phyloP scores from a whole-genome alignment of 2,113 vertebrate genomes.

The Rhipidura dahli region DNA sequence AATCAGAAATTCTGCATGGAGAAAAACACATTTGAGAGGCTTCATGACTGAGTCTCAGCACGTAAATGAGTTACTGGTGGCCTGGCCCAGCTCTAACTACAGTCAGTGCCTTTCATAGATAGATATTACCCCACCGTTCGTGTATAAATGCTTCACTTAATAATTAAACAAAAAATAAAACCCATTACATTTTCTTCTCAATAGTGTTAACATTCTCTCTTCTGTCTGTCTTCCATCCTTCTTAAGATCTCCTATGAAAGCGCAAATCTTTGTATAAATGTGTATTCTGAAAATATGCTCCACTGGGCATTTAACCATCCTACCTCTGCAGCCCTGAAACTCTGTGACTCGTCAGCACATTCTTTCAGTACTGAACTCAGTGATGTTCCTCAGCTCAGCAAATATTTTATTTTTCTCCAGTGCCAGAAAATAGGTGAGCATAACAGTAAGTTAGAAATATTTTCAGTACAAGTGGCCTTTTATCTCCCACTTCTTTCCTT shows the following conservation, averaged over 20 bases:
- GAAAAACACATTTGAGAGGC: background rate
- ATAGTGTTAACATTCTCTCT: background rate
- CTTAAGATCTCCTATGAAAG: background rate
- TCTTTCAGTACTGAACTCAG: background rate
- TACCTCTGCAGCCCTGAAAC: background rate
- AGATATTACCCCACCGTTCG: fast-evolving
- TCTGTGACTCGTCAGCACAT: background rate
- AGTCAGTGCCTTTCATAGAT: background rate
- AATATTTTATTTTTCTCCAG: background rate
- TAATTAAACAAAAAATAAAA: background rate
- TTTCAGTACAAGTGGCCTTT: background rate
- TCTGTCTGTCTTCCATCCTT: background rate
- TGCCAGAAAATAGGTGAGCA: background rate
- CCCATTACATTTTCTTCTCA: fast-evolving
- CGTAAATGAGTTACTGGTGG: background rate
- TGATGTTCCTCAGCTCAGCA: background rate
- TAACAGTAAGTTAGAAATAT: background rate
- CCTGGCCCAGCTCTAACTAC: background rate
- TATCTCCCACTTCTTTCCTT: background rate
- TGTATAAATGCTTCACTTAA: background rate
- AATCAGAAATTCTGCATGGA: background rate
- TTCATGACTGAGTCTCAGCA: background rate
- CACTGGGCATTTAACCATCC: background rate
- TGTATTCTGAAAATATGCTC: background rate
- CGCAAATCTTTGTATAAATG: background rate